Percentiles rank a stretch among this genome's conserved stretches.
Conservation (phyloP, 2,888 invertebrate genomes). For the Cactoblastis cactorum region DNA sequence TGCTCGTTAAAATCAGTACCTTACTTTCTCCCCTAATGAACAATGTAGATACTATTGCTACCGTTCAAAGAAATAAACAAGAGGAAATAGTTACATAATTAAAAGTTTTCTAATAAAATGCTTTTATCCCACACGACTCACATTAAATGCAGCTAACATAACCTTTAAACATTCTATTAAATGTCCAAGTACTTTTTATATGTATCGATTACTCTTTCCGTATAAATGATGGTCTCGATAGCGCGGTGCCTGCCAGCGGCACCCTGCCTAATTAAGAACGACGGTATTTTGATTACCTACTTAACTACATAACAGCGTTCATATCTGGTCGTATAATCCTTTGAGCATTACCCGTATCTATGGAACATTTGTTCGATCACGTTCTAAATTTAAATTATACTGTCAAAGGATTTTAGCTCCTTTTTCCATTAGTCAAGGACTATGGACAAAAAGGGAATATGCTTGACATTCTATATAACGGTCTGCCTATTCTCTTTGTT, state of each 20-base stretch:
- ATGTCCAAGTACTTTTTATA: not conserved
- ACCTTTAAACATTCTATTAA: not conserved
- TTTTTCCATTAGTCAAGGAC: not conserved
- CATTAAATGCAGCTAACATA: not conserved
- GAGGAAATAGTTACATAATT: too few relatives aligned
- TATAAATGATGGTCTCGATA: conserved; percentile 10
- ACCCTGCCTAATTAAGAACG: conserved; percentile 65
- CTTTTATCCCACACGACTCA: not conserved
- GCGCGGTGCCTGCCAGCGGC: conserved; percentile 35
- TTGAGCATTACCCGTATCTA: conserved; percentile 57
- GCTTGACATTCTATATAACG: conserved; percentile 29
- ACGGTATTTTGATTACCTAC: conserved; percentile 72
- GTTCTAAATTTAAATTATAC: conserved; percentile 32
- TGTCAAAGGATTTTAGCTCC: not conserved
- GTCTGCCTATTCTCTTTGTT: conserved; percentile 35
- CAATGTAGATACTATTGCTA: too few relatives aligned
- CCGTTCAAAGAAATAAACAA: too few relatives aligned
- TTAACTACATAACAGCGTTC: conserved; percentile 58
- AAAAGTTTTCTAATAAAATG: not conserved
- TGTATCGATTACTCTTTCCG: not conserved
- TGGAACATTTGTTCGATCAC: conserved; percentile 45
- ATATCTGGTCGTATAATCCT: conserved; percentile 57
- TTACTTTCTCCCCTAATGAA: too few relatives aligned
- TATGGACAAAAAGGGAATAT: not conserved
- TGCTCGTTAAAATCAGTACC: too few relatives aligned